Percentiles rank a stretch among this genome's conserved stretches.
phyloP scores from a whole-genome alignment of 2,888 invertebrate genomes.

The Apamea monoglypha region DNA sequence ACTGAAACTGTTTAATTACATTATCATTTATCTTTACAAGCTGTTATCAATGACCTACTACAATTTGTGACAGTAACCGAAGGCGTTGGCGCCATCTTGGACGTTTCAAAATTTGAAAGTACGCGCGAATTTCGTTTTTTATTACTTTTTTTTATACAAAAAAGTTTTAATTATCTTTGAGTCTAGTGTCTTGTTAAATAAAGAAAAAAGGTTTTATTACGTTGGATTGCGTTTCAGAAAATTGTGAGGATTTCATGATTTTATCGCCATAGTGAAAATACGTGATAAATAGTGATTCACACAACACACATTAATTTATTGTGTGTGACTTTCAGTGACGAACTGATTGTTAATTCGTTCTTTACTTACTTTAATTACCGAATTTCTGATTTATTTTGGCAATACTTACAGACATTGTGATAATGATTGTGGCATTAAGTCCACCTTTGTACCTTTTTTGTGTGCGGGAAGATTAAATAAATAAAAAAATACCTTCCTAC shows the following conservation, averaged over 20 bases:
- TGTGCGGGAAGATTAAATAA: too few species aligned
- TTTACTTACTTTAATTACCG: neutral
- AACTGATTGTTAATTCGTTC: neutral
- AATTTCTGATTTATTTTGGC: neutral
- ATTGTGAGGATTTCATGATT: neutral
- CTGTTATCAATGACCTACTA: slow-evolving; percentile 65
- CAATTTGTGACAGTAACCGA: slow-evolving; percentile 38
- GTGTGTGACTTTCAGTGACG: neutral
- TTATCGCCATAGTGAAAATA: neutral
- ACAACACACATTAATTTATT: neutral
- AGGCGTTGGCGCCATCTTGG: slow-evolving; percentile 51
- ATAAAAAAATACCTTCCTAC: too few species aligned
- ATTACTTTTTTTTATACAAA: neutral
- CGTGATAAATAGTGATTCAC: neutral
- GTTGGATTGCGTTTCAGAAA: slow-evolving; percentile 15
- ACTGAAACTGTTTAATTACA: slow-evolving; percentile 55
- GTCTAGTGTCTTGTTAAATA: neutral
- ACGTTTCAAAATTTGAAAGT: slow-evolving; percentile 42
- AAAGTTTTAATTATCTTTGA: too few species aligned
- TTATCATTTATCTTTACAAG: slow-evolving; percentile 69
- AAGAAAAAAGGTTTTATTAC: neutral
- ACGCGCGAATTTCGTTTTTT: neutral
- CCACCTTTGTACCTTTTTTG: too few species aligned
- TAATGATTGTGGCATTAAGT: too few species aligned
- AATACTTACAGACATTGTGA: neutral